These are phyloP conservation scores for Argentina silus DNA, from an alignment of 2,797 vertebrate genomes.

Conservation along the genomic window DNA sequence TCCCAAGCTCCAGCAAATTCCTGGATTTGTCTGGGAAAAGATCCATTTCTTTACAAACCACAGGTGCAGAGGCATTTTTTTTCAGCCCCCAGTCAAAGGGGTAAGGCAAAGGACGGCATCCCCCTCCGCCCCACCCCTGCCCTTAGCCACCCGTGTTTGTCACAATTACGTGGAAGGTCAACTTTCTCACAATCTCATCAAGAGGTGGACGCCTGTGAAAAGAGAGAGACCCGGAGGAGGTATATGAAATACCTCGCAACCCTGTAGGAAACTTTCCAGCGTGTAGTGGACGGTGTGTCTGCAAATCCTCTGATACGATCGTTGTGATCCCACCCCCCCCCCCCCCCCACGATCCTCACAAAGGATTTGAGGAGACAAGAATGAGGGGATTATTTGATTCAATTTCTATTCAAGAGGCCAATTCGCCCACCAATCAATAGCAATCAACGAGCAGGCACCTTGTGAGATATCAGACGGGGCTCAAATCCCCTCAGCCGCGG, in stretches of 20 bases:
- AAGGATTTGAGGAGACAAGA: constrained; percentile 73
- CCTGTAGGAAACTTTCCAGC: rapidly evolving
- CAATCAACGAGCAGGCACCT: constrained; percentile 72
- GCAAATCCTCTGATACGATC: constrained; percentile 70
- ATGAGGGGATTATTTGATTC: constrained; percentile 79
- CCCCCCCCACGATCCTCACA: constrained; percentile 35
- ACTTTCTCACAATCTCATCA: constrained; percentile 60
- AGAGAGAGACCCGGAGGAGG: background rate
- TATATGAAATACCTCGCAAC: constrained; percentile 27
- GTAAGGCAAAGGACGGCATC: constrained; percentile 21
- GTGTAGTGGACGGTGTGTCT: background rate
- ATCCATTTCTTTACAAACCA: constrained; percentile 65
- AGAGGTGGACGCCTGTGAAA: constrained; percentile 48
- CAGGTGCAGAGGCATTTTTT: constrained; percentile 61
- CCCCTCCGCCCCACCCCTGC: constrained; percentile 22
- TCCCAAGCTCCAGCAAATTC: constrained; percentile 62
- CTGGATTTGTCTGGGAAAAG: constrained; percentile 65
- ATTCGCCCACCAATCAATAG: constrained; percentile 81
- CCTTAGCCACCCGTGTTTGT: constrained; percentile 40
- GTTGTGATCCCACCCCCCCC: constrained; percentile 19
- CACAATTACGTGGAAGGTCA: constrained; percentile 63
- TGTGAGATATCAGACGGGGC: constrained; percentile 67
- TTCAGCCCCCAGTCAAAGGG: constrained; percentile 29
- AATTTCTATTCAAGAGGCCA: constrained; percentile 77
- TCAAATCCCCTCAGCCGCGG: constrained; percentile 63